Evolutionary conservation across 2,113 vertebrate genomes (phyloP).

Genomic region (Neolamprologus hecqui): DNA sequence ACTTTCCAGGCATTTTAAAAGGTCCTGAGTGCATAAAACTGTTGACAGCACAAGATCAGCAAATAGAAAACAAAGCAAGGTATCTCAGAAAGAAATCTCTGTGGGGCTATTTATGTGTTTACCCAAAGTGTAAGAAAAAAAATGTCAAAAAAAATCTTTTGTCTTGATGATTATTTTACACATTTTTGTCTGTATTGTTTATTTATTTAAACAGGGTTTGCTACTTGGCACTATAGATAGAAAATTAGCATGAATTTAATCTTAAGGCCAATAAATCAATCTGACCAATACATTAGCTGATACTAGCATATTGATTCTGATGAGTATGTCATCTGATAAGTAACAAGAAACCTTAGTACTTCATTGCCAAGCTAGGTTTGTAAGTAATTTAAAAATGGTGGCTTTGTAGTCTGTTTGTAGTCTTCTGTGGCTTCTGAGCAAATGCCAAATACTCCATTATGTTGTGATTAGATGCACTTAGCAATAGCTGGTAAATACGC

Average conservation of each 20-base stretch:
- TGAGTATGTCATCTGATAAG: neutral
- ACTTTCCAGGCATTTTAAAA: neutral
- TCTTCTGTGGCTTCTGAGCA: neutral
- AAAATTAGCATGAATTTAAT: neutral
- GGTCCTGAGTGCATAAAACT: neutral
- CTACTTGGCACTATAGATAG: neutral
- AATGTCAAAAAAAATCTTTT: fast-evolving
- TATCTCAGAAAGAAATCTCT: neutral
- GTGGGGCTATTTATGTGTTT: neutral
- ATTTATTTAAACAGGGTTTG: neutral
- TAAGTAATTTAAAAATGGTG: neutral
- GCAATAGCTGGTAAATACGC: neutral
- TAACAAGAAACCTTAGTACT: neutral
- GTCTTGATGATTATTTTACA: neutral
- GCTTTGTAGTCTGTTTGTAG: neutral
- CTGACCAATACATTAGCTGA: neutral
- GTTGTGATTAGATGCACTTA: neutral
- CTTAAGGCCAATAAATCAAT: neutral
- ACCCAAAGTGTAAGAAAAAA: neutral
- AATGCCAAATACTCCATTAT: neutral
- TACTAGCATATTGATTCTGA: neutral
- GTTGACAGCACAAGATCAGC: neutral
- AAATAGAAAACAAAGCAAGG: neutral
- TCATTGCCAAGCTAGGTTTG: neutral
- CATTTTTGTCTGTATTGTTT: neutral